A percentile compares a stretch with the other conserved stretches of the same genome.
Conservation (phyloP, 2,888 invertebrate species). For the Ischnus inquisitorius region DNA sequence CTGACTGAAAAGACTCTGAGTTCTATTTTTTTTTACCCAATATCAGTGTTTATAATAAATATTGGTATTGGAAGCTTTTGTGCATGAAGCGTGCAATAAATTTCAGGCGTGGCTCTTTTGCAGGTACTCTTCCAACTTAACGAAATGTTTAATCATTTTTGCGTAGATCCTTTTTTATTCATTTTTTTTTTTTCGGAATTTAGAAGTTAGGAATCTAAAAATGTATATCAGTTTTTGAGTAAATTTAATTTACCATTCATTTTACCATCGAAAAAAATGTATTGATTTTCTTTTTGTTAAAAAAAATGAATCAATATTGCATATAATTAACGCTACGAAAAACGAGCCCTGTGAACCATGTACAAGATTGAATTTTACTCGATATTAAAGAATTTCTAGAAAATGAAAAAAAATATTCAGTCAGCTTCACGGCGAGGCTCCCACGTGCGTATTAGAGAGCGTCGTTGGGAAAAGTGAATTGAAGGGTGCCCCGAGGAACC, state of each 20-base stretch:
- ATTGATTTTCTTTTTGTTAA: no score
- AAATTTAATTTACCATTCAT: no score
- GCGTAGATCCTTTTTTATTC: no score
- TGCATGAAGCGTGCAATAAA: neutral
- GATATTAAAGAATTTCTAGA: neutral
- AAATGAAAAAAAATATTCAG: neutral
- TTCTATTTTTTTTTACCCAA: no score
- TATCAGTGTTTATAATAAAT: no score
- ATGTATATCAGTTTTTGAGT: no score
- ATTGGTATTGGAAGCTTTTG: neutral
- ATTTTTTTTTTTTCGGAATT: neutral
- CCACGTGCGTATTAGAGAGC: neutral
- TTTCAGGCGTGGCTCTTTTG: neutral
- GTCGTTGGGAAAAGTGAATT: conserved; percentile 29
- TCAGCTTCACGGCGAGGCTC: conserved; percentile 36
- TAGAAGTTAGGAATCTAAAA: no score
- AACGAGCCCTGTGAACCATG: no score
- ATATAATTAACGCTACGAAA: no score
- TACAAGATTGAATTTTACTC: neutral
- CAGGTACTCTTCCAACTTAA: neutral
- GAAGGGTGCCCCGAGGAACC: conserved; percentile 55
- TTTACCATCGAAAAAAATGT: no score
- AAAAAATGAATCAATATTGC: no score
- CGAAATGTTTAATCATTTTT: neutral
- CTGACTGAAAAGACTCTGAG: conserved; percentile 32